Percentiles rank a stretch among this genome's conserved stretches.
These are phyloP conservation scores for Vannuccia rotundouncinata DNA, from an alignment of 2,888 invertebrate species.

Conservation along the genomic window DNA sequence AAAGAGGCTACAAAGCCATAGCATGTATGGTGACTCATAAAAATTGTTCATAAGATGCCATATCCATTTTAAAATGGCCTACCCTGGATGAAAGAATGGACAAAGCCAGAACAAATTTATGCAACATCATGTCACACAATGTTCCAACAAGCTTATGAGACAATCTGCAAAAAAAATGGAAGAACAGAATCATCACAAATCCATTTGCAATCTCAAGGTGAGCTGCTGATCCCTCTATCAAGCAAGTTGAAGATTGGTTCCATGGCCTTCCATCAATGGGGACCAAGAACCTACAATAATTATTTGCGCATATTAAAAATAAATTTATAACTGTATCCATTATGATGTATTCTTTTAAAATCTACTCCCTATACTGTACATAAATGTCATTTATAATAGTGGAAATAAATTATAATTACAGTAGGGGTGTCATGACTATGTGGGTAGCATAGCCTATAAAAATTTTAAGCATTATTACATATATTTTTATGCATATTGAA, in stretches of 20 bases:
- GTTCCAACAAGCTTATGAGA: conserved; percentile 8
- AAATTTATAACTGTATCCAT: too few relatives aligned
- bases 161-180: background rate
- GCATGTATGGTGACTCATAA: conserved; percentile 6
- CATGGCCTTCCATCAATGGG: background rate
- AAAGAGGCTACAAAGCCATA: conserved; percentile 5
- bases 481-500: too few relatives aligned
- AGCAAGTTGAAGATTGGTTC: conserved; percentile 11
- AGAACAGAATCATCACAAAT: background rate
- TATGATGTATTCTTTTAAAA: too few relatives aligned
- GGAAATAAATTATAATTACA: too few relatives aligned
- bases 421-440: too few relatives aligned
- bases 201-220: background rate
- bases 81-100: background rate
- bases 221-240: background rate
- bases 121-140: conserved; percentile 9
- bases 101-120: conserved; percentile 2
- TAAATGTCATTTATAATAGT: too few relatives aligned
- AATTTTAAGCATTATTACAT: too few relatives aligned
- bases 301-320: conserved; percentile 20
- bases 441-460: too few relatives aligned
- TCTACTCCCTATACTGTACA: too few relatives aligned
- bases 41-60: background rate
- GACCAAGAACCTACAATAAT: conserved; percentile 3
- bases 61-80: conserved; percentile 23